phyloP scores from a whole-genome alignment of 2,888 invertebrate genomes.

The Bibio marci region DNA sequence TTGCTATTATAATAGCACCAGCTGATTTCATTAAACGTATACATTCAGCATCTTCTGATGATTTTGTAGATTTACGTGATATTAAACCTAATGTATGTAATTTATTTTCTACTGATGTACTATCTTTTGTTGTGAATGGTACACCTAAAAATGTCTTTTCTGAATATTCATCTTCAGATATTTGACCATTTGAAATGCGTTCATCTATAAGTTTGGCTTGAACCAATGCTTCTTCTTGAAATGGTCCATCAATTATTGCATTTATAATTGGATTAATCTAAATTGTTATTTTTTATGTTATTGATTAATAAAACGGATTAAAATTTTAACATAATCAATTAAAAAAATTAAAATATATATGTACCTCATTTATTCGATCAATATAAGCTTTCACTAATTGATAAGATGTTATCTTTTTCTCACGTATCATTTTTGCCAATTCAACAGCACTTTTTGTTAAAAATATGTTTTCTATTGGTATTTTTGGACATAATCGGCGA shows the following conservation, averaged over 20 bases:
- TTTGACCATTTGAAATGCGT: conserved; percentile 38
- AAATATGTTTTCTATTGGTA: conserved; percentile 16
- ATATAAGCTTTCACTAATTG: conserved; percentile 57
- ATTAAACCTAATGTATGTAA: conserved; percentile 49
- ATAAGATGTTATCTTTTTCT: conserved; percentile 43
- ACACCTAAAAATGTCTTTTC: conserved; percentile 72
- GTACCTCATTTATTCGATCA: conserved; percentile 53
- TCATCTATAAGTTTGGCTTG: conserved; percentile 62
- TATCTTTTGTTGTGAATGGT: conserved; percentile 86
- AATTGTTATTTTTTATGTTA: neutral
- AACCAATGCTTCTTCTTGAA: conserved; percentile 51
- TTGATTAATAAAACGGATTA: conserved; percentile 9
- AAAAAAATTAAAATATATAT: neutral
- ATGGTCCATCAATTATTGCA: conserved; percentile 69
- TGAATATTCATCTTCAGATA: conserved; percentile 43
- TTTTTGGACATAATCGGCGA: conserved; percentile 17
- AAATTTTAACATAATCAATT: neutral
- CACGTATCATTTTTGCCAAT: conserved; percentile 48
- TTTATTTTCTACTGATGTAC: conserved; percentile 60
- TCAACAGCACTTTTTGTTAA: conserved; percentile 46
- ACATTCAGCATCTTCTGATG: conserved; percentile 60
- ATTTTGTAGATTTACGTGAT: conserved; percentile 40
- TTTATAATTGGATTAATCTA: conserved; percentile 57
- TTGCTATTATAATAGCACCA: conserved; percentile 73
- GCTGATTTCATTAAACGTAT: conserved; percentile 54